Evolutionary conservation across 1,140 invertebrate genomes (phyloP), one percentile per base, ranked within the genome.

Genomic region (Drosophila quadrilineata): DNA sequence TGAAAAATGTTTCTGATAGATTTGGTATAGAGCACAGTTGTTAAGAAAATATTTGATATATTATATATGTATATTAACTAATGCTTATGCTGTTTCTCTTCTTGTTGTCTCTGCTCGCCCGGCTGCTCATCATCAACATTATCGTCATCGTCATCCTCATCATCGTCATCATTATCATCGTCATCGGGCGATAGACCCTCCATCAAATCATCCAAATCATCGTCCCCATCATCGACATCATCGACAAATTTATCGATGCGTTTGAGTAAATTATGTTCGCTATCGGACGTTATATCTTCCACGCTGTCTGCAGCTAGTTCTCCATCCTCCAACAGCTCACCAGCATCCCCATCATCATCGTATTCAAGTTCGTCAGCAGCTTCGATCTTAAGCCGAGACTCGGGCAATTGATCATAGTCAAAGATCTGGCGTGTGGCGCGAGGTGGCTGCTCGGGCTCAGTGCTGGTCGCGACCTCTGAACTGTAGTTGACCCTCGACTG

Each of bases 341-440:
- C 63, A 28, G 64, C 64, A 5, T 62, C 70, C 3, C 52, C 19
- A 14, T 79, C 79, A 17, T 65, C 48, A 8, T 68, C 41, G 19
- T 71, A 33, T 46, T 52, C 69, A 17, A 36, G 33, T 9, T 50
- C 29, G 14, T 14, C 36, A 8, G 12, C 28, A 10, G 60, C 50
- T 35, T 58, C 63, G 6, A 53, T 64, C 46, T 82, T 82, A 43
- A 89, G 50, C 29, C 80, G 69, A 33, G 88, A 87, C 66, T 89
- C 88, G 36, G 88, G 88, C 41, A 88, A 75, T 71, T 89, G 85
- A 75, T 89, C 88, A 72, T 89, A 88, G 69, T 89, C 88, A 64
- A 88, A 89, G 36, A 89, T 66, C 38, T 89, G 88, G 24, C 88
- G 71, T 14, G 73, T 77, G 41, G 74, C 74, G 6, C 87, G 80